Evolutionary conservation across 2,113 vertebrate genomes (phyloP).

Genomic region (Lampris megalopsis): DNA sequence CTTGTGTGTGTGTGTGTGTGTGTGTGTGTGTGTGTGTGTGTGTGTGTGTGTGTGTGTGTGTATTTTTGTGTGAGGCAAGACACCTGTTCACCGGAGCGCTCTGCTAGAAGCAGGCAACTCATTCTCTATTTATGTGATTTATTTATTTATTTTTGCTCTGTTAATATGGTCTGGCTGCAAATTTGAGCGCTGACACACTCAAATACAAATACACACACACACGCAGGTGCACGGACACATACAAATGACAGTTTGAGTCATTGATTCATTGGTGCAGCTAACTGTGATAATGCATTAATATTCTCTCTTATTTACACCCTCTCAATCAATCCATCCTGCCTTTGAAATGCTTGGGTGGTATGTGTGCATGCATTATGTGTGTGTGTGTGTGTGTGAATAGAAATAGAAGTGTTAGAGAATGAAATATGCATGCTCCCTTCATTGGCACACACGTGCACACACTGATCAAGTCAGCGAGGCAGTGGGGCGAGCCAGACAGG

Average conservation of each 20-base stretch:
- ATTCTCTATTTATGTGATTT: conserved; percentile 62
- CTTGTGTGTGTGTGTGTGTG: not conserved
- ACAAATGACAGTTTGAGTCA: not conserved
- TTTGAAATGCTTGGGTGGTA: not conserved
- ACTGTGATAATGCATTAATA: not conserved
- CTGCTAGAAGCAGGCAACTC: conserved; percentile 51
- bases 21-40: conserved; percentile 11
- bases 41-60: conserved; percentile 12
- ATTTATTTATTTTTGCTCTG: conserved; percentile 33
- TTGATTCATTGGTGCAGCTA: conserved; percentile 8
- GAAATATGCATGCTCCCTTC: not conserved
- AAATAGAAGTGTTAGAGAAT: not conserved
- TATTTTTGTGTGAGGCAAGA: conserved; percentile 58
- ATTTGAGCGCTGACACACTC: conserved; percentile 23
- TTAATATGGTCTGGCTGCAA: conserved; percentile 41
- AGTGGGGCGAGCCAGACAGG: conserved; percentile 63
- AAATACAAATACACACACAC: conserved; percentile 4
- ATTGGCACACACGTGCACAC: conserved; percentile 24
- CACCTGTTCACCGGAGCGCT: conserved; percentile 63
- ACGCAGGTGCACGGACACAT: not conserved
- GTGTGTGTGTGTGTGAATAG: not conserved
- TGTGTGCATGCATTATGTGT: conserved; percentile 31
- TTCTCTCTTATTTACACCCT: not conserved
- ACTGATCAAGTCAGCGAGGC: conserved; percentile 72
- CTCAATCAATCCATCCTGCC: not conserved